Evolutionary conservation across 2,113 vertebrate species (phyloP).

Genomic region (Tetrax tetrax): DNA sequence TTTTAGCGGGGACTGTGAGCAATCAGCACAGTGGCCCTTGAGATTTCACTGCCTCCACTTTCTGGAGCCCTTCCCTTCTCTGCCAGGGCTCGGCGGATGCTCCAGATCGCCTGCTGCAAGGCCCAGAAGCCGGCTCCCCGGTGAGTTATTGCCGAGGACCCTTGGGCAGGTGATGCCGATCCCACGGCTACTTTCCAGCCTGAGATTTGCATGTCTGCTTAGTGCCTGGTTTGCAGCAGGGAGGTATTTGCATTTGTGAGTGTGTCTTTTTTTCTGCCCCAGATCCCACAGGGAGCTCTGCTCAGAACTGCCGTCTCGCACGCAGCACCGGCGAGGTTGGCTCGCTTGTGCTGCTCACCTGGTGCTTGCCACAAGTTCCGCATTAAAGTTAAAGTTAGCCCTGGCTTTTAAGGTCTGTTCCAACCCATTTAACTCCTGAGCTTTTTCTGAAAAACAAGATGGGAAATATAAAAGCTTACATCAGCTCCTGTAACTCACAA

Average conservation of each 20-base stretch:
- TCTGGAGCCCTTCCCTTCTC: not conserved
- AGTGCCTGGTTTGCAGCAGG: not conserved
- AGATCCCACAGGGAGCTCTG: not conserved
- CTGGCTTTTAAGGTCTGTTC: constrained; percentile 32
- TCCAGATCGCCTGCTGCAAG: not conserved
- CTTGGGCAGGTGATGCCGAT: not conserved
- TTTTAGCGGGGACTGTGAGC: not conserved
- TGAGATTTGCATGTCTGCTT: not conserved
- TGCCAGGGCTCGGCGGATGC: not conserved
- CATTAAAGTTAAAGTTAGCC: not conserved
- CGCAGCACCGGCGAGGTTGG: not conserved
- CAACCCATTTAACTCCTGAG: constrained; percentile 36
- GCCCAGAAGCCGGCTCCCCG: not conserved
- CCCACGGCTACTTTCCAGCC: not conserved
- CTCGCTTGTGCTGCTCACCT: not conserved
- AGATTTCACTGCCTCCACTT: not conserved
- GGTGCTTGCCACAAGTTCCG: not conserved
- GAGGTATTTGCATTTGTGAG: not conserved
- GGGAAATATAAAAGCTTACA: constrained; percentile 19
- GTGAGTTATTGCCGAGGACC: not conserved
- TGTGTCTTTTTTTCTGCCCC: not conserved
- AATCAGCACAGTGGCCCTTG: not conserved
- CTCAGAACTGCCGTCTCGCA: not conserved
- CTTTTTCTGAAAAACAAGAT: constrained; percentile 2
- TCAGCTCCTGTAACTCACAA: not conserved